Base-by-base conservation (phyloP, 1,140 invertebrate genomes). In the Drosophila setifemur region DNA sequence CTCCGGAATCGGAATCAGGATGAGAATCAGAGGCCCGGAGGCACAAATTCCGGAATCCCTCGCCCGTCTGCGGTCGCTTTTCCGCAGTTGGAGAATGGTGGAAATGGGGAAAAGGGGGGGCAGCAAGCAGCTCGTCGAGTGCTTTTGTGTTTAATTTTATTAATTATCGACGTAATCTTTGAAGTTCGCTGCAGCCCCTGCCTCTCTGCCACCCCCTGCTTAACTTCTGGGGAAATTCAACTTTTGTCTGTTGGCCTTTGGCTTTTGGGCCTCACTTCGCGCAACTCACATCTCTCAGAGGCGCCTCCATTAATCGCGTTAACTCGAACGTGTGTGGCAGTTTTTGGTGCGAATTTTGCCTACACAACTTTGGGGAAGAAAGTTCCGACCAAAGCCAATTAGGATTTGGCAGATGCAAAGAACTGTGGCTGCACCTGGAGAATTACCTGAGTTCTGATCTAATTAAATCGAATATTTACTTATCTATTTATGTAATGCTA, bases 81-180 rank as follows among this genome's bases (percentile, higher is more conserved):
- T 3, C 25, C 33, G 11, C 18, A 12, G 12, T n/a, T n/a, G 25
- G 5, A 8, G 16, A 21, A 39, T 19, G 7, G 33, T 12, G 12
- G 14, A 37, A 23, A 23, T 23, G 21, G 21, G 21, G 33, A 7
- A 18, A 8, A 7, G 19, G 29, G 2, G 2, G 9, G 11, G 18
- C 4, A 21, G 4, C 29, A n/a, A 7, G 5, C 35, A 44, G 42
- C 47, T 49, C 47, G 52, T 60, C 75, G 76, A 81, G 71, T 72
- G 75, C 81, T 86, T 85, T 86, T 86, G 66, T 79, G 67, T 72
- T 81, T 85, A 85, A 85, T 85, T 86, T 86, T 85, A 85, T 85
- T 85, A 86, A 86, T 85, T 85, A 76, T 86, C 75, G 63, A 52
- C 49, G 61, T 85, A 85, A 85, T 85, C 81, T 85, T 85, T 79